Percentiles rank a stretch among this genome's conserved stretches.
phyloP scores from a whole-genome alignment of 2,888 invertebrate species.

The Linnaemya tessellans region DNA sequence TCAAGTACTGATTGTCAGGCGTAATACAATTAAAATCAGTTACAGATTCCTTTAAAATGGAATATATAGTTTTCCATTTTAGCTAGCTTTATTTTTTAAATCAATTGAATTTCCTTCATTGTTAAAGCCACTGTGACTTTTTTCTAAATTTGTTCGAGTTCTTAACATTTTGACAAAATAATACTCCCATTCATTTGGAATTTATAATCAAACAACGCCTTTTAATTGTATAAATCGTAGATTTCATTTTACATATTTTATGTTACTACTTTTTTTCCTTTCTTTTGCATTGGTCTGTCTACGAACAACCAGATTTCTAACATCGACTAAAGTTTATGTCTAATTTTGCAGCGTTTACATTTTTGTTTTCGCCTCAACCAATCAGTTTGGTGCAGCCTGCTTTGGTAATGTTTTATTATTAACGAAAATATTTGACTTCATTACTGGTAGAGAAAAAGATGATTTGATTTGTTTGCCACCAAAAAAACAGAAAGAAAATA shows the following conservation, averaged over 20 bases:
- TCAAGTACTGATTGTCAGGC: no score
- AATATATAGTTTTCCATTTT: no score
- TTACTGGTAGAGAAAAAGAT: slow-evolving; percentile 54
- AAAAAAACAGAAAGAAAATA: neutral
- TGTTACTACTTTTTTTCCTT: no score
- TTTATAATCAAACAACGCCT: slow-evolving; percentile 48
- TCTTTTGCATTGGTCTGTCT: neutral
- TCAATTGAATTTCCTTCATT: neutral
- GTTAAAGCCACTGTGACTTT: neutral
- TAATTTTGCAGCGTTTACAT: neutral
- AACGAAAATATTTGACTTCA: slow-evolving; percentile 49
- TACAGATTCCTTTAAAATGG: no score
- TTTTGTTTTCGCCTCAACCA: slow-evolving; percentile 76
- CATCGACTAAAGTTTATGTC: neutral
- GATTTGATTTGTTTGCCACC: slow-evolving; percentile 52
- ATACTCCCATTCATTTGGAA: neutral
- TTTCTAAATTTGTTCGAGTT: neutral
- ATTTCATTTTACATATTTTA: slow-evolving; percentile 35
- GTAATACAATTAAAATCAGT: no score
- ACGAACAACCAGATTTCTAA: slow-evolving; percentile 65
- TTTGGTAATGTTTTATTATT: slow-evolving; percentile 57
- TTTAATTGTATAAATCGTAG: slow-evolving; percentile 26
- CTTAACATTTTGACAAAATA: neutral
- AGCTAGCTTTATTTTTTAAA: no score
- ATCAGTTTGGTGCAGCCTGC: slow-evolving; percentile 79